Evolutionary conservation across 2,888 invertebrate genomes (phyloP).

Genomic region (Xanthorhoe spadicearia): DNA sequence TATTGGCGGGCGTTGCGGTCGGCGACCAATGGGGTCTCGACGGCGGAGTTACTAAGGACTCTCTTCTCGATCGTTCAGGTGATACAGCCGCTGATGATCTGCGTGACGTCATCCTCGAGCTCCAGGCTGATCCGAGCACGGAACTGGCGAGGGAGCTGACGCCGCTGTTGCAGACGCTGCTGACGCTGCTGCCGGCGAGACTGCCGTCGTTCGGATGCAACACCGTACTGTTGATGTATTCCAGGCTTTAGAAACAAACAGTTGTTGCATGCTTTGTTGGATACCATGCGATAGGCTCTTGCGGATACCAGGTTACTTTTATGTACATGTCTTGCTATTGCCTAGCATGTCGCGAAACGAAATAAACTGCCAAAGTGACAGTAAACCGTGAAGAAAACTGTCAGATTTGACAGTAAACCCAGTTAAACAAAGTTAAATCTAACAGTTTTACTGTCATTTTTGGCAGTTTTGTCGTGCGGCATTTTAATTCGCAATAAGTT

Average conservation of each 20-base stretch:
- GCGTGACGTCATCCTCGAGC: conserved; percentile 86
- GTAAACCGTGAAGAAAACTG: too few species aligned
- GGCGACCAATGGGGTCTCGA: conserved; percentile 90
- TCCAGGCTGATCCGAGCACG: conserved; percentile 85
- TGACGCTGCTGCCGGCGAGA: conserved; percentile 87
- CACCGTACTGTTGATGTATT: conserved; percentile 87
- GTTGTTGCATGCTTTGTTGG: conserved; percentile 34
- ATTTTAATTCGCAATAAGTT: too few species aligned
- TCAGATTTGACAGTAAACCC: too few species aligned
- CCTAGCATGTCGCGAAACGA: too few species aligned
- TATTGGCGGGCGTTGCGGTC: conserved; percentile 95
- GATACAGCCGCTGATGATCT: conserved; percentile 80
- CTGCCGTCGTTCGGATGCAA: conserved; percentile 95
- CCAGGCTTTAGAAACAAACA: conserved; percentile 35
- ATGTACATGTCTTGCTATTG: too few species aligned
- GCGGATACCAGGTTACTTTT: background rate
- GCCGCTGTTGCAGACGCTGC: conserved; percentile 85
- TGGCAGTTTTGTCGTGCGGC: too few species aligned
- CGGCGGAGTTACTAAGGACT: conserved; percentile 91
- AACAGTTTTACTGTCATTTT: too few species aligned
- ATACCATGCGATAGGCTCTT: conserved; percentile 5
- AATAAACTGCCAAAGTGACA: too few species aligned
- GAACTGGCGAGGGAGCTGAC: conserved; percentile 81
- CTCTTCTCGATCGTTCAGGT: conserved; percentile 88
- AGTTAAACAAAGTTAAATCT: too few species aligned